Base-by-base conservation (phyloP, 2,797 vertebrate genomes). In the Serranus cabrilla region DNA sequence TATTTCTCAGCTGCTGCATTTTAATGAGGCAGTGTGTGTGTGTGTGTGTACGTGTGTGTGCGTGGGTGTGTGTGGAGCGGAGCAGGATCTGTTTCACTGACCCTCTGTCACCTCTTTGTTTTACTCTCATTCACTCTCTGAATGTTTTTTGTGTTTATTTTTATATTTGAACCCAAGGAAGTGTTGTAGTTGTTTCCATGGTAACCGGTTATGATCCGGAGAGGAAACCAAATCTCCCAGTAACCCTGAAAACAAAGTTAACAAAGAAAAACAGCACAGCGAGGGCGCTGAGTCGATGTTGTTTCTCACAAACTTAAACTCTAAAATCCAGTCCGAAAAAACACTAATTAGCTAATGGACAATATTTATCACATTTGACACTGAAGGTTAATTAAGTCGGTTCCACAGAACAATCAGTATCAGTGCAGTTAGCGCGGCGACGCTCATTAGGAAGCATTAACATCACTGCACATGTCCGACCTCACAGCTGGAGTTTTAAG, bases 361-460 rank as follows among this genome's bases (percentile, higher is more conserved):
- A 50, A 64, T 46, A 68, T 74, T 63, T n/a, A 63, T 64, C 63
- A 43, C 46, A 43, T 78, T 14, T 80, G 61, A 80, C 68, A 76
- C 49, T 12, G 49, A 61, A 70, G 52, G 43, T 42, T 68, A 76
- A 80, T 80, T 66, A 78, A 42, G 31, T 0, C 11, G 5, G 39
- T 58, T 71, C 31, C 58, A 60, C 13, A 52, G 55, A 80, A 67
- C 78, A 69, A 51, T 81, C 54, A 23, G 45, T 21, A 71, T 52
- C 56, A 46, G 40, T 78, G 67, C 63, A 39, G 31, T 68, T 56
- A 5, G 51, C 55, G 20, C 51, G 34, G 34, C 18, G 49, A 57
- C n/a, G 63, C 74, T 89, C 64, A 75, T 81, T 81, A 84, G 64
- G 54, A 70, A 78, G 73, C 82, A 76, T 84, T 77, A 87, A 69